Percentiles rank a stretch among this genome's conserved stretches.
These are phyloP conservation scores for Mareca strepera DNA, from an alignment of 2,797 vertebrate species.

Conservation along the genomic window DNA sequence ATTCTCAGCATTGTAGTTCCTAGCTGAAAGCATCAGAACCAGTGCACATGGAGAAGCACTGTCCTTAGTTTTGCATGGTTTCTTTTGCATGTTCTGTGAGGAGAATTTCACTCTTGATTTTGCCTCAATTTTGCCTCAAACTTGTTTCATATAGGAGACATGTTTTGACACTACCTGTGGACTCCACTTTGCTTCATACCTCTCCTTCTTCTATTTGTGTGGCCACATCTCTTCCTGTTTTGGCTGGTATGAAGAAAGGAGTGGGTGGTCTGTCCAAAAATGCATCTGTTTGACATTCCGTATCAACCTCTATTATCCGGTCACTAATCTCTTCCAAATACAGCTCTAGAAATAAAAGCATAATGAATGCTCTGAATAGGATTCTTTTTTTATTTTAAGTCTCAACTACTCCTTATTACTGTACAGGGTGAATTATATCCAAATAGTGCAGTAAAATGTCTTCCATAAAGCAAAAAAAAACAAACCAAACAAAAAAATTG, in stretches of 20 bases:
- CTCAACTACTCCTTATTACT: neutral
- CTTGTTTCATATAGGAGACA: neutral
- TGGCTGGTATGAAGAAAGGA: slow-evolving; percentile 92
- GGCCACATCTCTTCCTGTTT: slow-evolving; percentile 88
- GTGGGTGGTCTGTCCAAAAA: slow-evolving; percentile 90
- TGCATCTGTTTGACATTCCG: slow-evolving; percentile 91
- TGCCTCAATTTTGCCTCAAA: neutral
- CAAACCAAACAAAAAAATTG: neutral
- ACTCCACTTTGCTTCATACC: slow-evolving; percentile 74
- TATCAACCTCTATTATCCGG: slow-evolving; percentile 76
- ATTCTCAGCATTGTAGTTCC: neutral
- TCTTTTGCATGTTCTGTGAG: neutral
- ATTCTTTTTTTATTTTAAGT: no score
- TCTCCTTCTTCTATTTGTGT: slow-evolving; percentile 95
- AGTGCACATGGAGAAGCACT: neutral
- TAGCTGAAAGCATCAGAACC: neutral
- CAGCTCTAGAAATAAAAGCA: slow-evolving; percentile 82
- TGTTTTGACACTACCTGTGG: neutral
- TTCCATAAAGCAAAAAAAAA: neutral
- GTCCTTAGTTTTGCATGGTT: neutral
- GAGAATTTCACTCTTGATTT: neutral
- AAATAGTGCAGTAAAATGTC: neutral
- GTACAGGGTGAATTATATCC: neutral
- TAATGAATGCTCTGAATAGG: no score
- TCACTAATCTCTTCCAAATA: slow-evolving; percentile 93